Percentiles rank a stretch among this genome's conserved stretches.
phyloP scores from a whole-genome alignment of 2,797 vertebrate species.

The Melanotaenia parkinsoni region DNA sequence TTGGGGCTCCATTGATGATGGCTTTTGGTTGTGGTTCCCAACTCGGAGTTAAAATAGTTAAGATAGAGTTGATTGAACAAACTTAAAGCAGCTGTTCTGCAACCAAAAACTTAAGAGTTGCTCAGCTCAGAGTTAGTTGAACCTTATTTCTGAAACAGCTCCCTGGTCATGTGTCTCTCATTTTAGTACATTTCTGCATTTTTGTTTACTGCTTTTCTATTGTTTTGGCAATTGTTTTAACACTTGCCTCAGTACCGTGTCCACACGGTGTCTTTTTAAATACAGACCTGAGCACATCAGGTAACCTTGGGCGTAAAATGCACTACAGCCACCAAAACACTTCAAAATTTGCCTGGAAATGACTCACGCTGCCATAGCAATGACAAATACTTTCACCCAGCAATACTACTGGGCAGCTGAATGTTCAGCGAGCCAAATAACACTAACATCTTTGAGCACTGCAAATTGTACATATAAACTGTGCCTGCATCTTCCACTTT shows the following conservation, averaged over 20 bases:
- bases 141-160: too few species aligned
- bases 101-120: too few species aligned
- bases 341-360: neutral
- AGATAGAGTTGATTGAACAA: too few species aligned
- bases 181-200: slow-evolving; percentile 4
- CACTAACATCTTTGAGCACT: neutral
- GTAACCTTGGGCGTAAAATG: neutral
- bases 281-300: neutral
- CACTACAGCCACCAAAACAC: neutral
- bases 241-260: neutral
- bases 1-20: too few species aligned
- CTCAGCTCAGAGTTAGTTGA: too few species aligned
- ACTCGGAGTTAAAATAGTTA: too few species aligned
- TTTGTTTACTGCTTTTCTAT: neutral
- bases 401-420: too few species aligned
- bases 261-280: neutral
- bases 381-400: neutral
- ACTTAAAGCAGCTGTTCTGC: too few species aligned
- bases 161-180: slow-evolving; percentile 3
- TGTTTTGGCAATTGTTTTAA: neutral
- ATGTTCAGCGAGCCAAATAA: neutral
- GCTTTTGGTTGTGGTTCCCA: too few species aligned
- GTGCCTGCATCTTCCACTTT: neutral
- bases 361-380: neutral
- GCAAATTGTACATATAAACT: neutral